phyloP scores from a whole-genome alignment of 2,888 invertebrate genomes.

The Antheraea yamamai region DNA sequence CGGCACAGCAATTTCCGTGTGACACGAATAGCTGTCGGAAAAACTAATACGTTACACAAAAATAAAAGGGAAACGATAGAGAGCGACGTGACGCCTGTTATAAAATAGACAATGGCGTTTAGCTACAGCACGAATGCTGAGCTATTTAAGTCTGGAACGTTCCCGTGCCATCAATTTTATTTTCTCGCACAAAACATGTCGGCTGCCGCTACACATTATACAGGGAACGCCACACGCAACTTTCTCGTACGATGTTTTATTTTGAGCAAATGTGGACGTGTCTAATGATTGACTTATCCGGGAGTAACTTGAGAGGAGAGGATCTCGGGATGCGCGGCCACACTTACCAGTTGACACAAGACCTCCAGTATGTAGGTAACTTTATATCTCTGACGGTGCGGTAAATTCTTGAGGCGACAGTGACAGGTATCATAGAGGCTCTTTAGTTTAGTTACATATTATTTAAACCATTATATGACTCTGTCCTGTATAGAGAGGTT shows the following conservation, averaged over 20 bases:
- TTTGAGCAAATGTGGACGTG: conserved; percentile 75
- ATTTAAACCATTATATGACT: conserved; percentile 36
- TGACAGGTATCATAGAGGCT: conserved; percentile 67
- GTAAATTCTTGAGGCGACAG: conserved; percentile 36
- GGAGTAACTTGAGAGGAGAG: conserved; percentile 81
- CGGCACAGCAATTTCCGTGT: conserved; percentile 66
- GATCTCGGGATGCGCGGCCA: conserved; percentile 60
- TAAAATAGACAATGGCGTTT: conserved; percentile 80
- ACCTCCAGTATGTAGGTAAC: conserved; percentile 13
- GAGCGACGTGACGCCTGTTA: conserved; percentile 67
- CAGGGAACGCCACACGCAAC: conserved; percentile 75
- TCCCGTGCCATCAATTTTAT: conserved; percentile 79
- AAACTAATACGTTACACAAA: conserved; percentile 72
- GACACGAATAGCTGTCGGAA: conserved; percentile 63
- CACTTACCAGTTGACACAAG: conserved; percentile 14
- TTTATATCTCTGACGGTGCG: conserved; percentile 28
- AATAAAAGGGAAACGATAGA: conserved; percentile 58
- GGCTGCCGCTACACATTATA: conserved; percentile 80
- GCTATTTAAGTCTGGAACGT: conserved; percentile 77
- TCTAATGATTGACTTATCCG: conserved; percentile 82
- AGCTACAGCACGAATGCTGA: conserved; percentile 71
- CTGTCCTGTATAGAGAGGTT: background rate
- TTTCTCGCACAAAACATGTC: conserved; percentile 81
- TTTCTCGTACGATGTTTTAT: conserved; percentile 74
- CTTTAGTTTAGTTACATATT: conserved; percentile 49